These are phyloP conservation scores for Brachypodius melanocephalos DNA, from an alignment of 2,113 vertebrate genomes.

Conservation along the genomic window DNA sequence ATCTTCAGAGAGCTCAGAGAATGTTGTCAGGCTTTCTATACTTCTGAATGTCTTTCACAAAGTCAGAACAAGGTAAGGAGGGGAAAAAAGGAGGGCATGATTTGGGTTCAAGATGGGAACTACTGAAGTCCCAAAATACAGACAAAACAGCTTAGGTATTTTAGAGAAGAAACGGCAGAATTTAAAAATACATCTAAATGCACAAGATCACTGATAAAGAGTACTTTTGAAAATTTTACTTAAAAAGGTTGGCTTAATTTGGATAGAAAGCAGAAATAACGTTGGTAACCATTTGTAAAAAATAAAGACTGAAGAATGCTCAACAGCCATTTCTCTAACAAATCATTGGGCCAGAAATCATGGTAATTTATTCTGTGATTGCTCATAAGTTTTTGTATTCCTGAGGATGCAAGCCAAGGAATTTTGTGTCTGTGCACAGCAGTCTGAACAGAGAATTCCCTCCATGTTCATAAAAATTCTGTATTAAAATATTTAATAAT, in stretches of 20 bases:
- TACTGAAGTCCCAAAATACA: neutral
- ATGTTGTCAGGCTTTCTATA: neutral
- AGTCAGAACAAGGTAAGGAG: neutral
- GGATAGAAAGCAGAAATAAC: neutral
- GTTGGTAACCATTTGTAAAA: neutral
- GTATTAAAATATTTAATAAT: neutral
- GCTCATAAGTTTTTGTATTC: neutral
- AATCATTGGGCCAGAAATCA: neutral
- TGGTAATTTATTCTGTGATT: neutral
- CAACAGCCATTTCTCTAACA: neutral
- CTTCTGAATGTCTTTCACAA: neutral
- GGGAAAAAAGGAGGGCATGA: neutral
- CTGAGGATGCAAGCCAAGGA: neutral
- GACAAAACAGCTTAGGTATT: neutral
- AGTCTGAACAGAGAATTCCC: neutral
- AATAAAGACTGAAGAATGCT: neutral
- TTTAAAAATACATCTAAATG: neutral
- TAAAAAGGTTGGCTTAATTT: neutral
- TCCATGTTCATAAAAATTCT: neutral
- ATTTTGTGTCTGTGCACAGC: neutral
- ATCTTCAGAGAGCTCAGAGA: neutral
- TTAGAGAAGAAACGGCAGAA: neutral
- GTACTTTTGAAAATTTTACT: neutral
- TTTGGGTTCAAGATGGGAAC: neutral
- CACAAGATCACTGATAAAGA: neutral